phyloP scores from a whole-genome alignment of 2,113 vertebrate genomes.

The Callithrix jacchus region DNA sequence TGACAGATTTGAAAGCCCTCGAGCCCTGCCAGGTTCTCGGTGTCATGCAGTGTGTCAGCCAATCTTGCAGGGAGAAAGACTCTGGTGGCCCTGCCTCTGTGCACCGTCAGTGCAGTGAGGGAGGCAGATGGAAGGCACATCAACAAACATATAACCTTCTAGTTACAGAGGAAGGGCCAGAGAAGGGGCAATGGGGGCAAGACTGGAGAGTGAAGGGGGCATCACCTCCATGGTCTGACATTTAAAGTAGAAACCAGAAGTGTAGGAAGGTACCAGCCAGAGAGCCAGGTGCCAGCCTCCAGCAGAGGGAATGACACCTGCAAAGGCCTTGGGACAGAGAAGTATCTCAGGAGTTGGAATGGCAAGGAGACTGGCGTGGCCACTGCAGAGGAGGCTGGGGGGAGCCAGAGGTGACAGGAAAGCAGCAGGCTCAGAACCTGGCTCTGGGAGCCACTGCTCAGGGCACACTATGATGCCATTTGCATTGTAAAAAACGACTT shows the following conservation, averaged over 20 bases:
- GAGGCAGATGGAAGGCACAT: fast-evolving
- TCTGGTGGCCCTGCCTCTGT: fast-evolving
- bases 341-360: not conserved
- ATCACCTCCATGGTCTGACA: not conserved
- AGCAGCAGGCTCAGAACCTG: fast-evolving
- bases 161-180: not conserved
- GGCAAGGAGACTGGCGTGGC: not conserved
- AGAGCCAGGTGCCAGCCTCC: not conserved
- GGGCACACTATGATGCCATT: not conserved
- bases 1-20: not conserved
- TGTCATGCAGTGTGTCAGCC: not conserved
- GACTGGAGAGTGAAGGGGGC: not conserved
- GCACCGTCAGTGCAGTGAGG: not conserved
- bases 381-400: fast-evolving
- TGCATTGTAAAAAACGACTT: no score
- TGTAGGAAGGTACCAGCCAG: no score
- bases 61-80: not conserved
- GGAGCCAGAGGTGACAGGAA: not conserved
- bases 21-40: not conserved
- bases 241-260: not conserved
- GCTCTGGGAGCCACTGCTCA: not conserved
- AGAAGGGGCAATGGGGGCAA: no score
- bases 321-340: not conserved
- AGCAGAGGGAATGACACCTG: not conserved
- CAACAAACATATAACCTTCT: not conserved